These are phyloP conservation scores for Hippocampus abdominalis DNA, from an alignment of 2,113 vertebrate species.

Conservation along the genomic window DNA sequence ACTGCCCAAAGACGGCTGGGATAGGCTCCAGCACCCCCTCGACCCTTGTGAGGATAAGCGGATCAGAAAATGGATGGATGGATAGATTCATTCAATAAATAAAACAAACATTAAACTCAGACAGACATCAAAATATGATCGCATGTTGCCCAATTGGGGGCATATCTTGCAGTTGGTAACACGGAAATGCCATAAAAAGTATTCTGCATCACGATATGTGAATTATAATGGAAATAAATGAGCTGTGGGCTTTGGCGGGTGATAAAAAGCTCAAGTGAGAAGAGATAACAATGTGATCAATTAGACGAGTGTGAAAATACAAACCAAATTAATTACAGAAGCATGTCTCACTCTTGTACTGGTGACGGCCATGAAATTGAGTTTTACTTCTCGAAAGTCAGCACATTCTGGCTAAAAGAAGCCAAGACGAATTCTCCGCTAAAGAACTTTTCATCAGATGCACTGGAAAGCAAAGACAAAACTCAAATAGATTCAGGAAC, in stretches of 20 bases:
- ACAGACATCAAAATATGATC: no score
- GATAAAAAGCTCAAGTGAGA: constrained; percentile 20
- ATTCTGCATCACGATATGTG: constrained; percentile 4
- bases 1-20: no score
- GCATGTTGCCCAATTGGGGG: no score
- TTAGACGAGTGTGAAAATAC: constrained; percentile 44
- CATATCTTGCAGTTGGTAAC: background rate
- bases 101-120: no score
- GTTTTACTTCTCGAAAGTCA: constrained; percentile 61
- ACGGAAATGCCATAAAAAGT: background rate
- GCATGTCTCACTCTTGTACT: constrained; percentile 58
- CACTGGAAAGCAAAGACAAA: constrained; percentile 17
- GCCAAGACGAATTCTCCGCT: constrained; percentile 28
- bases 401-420: constrained; percentile 37
- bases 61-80: no score
- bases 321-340: constrained; percentile 66
- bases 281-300: constrained; percentile 42
- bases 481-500: constrained; percentile 20
- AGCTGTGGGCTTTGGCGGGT: constrained; percentile 5
- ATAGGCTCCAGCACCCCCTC: no score
- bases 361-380: constrained; percentile 63
- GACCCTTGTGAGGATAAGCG: no score
- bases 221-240: constrained; percentile 22
- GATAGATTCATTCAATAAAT: no score
- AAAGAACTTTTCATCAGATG: constrained; percentile 26